A percentile compares a stretch with the other conserved stretches of the same genome.
These are phyloP conservation scores for Apamea crenata DNA, from an alignment of 2,888 invertebrate species.

Conservation along the genomic window DNA sequence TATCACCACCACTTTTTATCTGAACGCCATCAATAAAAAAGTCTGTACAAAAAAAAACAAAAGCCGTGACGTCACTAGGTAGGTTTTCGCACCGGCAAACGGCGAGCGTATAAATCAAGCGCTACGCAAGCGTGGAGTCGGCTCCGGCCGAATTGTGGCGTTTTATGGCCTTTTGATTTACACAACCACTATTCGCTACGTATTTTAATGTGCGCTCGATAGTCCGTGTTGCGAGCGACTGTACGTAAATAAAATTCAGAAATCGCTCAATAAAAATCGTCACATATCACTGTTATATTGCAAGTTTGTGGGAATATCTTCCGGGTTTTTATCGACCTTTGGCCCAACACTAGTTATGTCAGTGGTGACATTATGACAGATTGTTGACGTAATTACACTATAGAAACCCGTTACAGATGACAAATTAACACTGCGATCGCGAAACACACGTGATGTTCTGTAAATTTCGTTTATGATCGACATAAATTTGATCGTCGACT, in stretches of 20 bases:
- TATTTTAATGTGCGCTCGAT: constrained; percentile 78
- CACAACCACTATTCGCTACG: constrained; percentile 78
- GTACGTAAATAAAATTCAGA: constrained; percentile 72
- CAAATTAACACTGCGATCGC: constrained; percentile 41
- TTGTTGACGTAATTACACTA: constrained; percentile 29
- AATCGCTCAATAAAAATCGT: constrained; percentile 68
- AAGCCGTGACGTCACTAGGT: constrained; percentile 88
- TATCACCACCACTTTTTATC: constrained; percentile 86
- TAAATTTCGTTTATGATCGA: constrained; percentile 57
- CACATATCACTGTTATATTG: constrained; percentile 53
- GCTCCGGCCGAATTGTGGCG: constrained; percentile 84
- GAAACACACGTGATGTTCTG: constrained; percentile 35
- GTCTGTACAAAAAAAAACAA: constrained; percentile 77
- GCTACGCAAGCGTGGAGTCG: constrained; percentile 85
- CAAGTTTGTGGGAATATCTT: constrained; percentile 49
- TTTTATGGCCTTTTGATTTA: constrained; percentile 87
- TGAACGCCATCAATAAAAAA: constrained; percentile 88
- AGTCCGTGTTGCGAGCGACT: constrained; percentile 67
- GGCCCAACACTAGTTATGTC: constrained; percentile 41
- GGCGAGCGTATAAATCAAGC: constrained; percentile 87
- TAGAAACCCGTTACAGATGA: constrained; percentile 11
- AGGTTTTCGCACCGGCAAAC: constrained; percentile 86
- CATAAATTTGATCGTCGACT: constrained; percentile 62
- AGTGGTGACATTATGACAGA: constrained; percentile 9
- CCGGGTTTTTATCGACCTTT: constrained; percentile 40